These are phyloP conservation scores for Passer domesticus DNA, from an alignment of 2,113 vertebrate genomes.

Conservation along the genomic window DNA sequence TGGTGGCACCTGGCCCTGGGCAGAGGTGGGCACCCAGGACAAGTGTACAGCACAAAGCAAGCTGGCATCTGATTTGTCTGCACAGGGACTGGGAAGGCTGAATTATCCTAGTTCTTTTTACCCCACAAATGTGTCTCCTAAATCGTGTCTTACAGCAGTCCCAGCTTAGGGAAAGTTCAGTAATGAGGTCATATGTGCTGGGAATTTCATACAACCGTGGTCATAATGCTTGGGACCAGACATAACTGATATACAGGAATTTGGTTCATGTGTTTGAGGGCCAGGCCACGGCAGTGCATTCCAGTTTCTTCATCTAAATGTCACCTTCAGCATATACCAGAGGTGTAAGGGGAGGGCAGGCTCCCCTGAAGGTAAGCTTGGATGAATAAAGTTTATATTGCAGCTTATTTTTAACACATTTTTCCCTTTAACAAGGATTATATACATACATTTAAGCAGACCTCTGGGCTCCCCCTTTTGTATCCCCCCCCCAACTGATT, in stretches of 20 bases:
- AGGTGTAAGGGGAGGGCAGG: not conserved
- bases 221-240: not conserved
- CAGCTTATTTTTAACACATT: not conserved
- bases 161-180: not conserved
- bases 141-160: not conserved
- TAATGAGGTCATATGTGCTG: accelerated
- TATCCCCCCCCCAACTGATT: not conserved
- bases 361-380: not conserved
- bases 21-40: not conserved
- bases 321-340: not conserved
- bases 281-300: not conserved
- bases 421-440: not conserved
- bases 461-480: not conserved
- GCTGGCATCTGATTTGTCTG: not conserved
- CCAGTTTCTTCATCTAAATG: not conserved
- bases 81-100: not conserved
- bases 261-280: not conserved
- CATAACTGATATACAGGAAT: not conserved
- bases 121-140: not conserved
- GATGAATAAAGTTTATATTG: not conserved
- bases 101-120: not conserved
- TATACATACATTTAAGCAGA: not conserved
- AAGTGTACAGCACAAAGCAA: not conserved
- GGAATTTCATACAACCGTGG: not conserved
- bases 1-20: not conserved